Conservation (phyloP, 2,113 vertebrate genomes). For the Lampris incognitus region DNA sequence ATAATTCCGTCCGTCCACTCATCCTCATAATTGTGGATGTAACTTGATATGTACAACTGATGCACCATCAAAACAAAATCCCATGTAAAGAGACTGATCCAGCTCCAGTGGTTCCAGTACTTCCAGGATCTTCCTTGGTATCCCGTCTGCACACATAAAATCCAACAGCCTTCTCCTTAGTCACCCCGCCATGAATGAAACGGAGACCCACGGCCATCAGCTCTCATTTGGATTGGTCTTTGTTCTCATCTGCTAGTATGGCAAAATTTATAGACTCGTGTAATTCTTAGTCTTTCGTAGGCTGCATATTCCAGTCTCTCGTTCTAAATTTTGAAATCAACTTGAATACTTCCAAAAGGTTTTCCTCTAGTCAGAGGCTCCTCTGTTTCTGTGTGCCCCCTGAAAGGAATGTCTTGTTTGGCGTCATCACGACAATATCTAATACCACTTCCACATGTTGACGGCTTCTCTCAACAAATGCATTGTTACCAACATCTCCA, state of each 20-base stretch:
- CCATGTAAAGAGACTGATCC: too few relatives aligned
- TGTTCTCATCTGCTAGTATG: slow-evolving; percentile 13
- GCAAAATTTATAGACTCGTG: neutral
- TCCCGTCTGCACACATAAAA: neutral
- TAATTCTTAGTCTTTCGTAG: neutral
- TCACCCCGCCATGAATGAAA: slow-evolving; percentile 1
- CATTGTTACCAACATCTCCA: neutral
- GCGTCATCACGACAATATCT: slow-evolving; percentile 18
- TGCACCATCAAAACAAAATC: too few relatives aligned
- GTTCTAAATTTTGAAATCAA: neutral
- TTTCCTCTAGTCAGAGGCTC: slow-evolving; percentile 2
- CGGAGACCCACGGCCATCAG: slow-evolving; percentile 4
- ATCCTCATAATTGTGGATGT: too few relatives aligned
- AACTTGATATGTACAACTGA: too few relatives aligned
- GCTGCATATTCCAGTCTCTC: neutral
- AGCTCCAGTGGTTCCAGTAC: too few relatives aligned
- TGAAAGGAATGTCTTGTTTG: slow-evolving; percentile 8
- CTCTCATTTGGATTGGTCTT: slow-evolving; percentile 16
- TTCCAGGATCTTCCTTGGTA: neutral
- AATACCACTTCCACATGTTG: slow-evolving; percentile 32
- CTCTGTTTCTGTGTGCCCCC: slow-evolving; percentile 10
- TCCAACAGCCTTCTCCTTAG: slow-evolving; percentile 11
- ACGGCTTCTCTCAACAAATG: slow-evolving; percentile 23
- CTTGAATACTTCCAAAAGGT: slow-evolving; percentile 19
- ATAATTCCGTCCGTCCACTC: too few relatives aligned